phyloP scores from a whole-genome alignment of 2,113 vertebrate species.

The Sprattus sprattus region DNA sequence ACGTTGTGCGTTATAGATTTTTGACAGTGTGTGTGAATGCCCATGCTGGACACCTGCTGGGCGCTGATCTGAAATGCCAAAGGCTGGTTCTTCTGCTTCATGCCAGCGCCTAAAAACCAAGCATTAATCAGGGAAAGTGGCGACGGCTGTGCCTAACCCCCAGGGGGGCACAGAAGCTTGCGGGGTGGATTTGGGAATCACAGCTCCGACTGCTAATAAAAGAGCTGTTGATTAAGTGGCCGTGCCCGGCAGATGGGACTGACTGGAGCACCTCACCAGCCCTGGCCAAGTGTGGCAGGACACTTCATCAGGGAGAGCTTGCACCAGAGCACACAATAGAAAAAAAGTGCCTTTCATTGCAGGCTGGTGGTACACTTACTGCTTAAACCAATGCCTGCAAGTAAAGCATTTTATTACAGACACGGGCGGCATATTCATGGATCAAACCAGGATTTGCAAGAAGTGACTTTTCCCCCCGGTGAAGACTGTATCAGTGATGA shows the following conservation, averaged over 20 bases:
- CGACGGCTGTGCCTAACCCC: not conserved
- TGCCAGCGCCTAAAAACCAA: conserved; percentile 2
- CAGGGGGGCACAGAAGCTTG: not conserved
- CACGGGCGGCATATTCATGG: not conserved
- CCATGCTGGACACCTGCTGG: not conserved
- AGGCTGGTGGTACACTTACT: not conserved
- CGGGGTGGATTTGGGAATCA: conserved; percentile 8
- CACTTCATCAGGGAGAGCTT: not conserved
- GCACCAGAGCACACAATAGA: not conserved
- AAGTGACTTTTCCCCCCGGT: not conserved
- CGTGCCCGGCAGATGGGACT: conserved; percentile 16
- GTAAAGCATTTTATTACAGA: not conserved
- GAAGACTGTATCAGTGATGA: not conserved
- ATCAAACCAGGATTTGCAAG: no score
- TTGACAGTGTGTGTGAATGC: not conserved
- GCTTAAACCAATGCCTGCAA: not conserved
- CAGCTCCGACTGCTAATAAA: conserved; percentile 25
- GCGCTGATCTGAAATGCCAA: not conserved
- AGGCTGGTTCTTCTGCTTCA: not conserved
- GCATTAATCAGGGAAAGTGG: conserved; percentile 22
- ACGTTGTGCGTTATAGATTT: not conserved
- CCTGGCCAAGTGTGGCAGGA: not conserved
- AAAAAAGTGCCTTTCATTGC: not conserved
- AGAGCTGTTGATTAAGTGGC: conserved; percentile 30
- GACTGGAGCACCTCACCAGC: not conserved